A percentile compares a stretch with the other conserved stretches of the same genome.
Conservation (phyloP, 2,888 invertebrate species). For the Acronicta aceris region DNA sequence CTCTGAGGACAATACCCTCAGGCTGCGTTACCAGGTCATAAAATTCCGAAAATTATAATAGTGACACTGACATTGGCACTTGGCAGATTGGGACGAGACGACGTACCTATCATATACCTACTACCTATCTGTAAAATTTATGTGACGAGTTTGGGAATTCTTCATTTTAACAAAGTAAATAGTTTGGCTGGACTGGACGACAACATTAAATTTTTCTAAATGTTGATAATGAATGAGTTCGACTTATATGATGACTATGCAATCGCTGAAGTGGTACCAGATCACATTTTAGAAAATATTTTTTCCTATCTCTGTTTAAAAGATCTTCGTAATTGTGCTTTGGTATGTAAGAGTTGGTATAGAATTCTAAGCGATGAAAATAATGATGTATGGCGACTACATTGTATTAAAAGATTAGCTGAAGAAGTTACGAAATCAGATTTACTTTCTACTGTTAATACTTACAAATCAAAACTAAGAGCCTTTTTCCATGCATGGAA, state of each 20-base stretch:
- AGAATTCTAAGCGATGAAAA: constrained; percentile 97
- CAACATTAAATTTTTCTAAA: constrained; percentile 25
- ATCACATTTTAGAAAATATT: constrained; percentile 95
- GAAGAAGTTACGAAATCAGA: constrained; percentile 96
- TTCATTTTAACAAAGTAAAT: not conserved
- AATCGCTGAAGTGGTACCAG: constrained; percentile 91
- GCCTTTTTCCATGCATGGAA: constrained; percentile 99
- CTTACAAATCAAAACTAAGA: constrained; percentile 97
- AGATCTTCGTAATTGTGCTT: constrained; percentile 96
- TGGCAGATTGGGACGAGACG: too few species aligned
- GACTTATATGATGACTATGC: constrained; percentile 83
- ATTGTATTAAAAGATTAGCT: constrained; percentile 95
- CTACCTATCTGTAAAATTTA: too few species aligned
- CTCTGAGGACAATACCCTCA: too few species aligned
- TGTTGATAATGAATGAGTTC: constrained; percentile 63
- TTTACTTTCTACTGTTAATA: constrained; percentile 95
- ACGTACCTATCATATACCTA: too few species aligned
- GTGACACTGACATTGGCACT: too few species aligned
- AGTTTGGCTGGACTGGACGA: constrained; percentile 9
- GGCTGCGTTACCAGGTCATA: too few species aligned
- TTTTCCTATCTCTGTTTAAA: constrained; percentile 96
- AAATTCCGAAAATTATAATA: too few species aligned
- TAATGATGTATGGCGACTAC: constrained; percentile 98
- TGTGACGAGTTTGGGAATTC: not conserved
- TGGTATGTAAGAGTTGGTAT: constrained; percentile 98